A percentile compares a stretch with the other conserved stretches of the same genome.
Evolutionary conservation across 1,140 invertebrate genomes (phyloP).

Genomic region (Teleopsis dalmanni): DNA sequence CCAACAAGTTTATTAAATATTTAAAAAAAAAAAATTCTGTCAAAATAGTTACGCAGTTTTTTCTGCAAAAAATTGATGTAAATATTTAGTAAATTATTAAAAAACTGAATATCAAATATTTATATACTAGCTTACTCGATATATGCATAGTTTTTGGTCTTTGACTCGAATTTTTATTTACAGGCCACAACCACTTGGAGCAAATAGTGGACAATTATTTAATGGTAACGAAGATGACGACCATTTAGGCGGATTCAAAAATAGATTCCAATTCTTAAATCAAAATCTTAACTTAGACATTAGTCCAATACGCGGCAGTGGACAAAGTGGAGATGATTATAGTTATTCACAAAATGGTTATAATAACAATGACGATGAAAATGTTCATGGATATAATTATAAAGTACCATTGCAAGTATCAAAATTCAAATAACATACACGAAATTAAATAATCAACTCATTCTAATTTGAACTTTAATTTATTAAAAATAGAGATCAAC

Average conservation of each 20-base stretch:
- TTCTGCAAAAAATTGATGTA: too few species aligned
- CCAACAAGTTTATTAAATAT: too few species aligned
- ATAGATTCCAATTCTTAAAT: conserved; percentile 39
- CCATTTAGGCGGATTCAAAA: conserved; percentile 31
- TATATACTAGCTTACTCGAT: too few species aligned
- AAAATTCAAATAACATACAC: background rate
- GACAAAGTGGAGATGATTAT: conserved; percentile 37
- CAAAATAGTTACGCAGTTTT: too few species aligned
- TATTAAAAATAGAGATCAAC: conserved; percentile 5
- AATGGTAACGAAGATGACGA: conserved; percentile 18
- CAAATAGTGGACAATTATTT: too few species aligned
- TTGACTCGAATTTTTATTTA: conserved; percentile 27
- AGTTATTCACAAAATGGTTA: conserved; percentile 20
- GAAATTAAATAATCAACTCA: background rate
- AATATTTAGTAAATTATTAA: too few species aligned
- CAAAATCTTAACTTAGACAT: conserved; percentile 26
- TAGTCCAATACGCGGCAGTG: conserved; percentile 28
- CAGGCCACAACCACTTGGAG: background rate
- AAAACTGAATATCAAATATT: too few species aligned
- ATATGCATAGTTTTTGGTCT: background rate
- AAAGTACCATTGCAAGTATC: conserved; percentile 17
- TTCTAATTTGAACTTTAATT: conserved; percentile 6
- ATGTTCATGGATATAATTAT: conserved; percentile 19
- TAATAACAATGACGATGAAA: background rate
- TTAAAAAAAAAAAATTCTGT: too few species aligned